Percentiles rank a stretch among this genome's conserved stretches.
phyloP scores from a whole-genome alignment of 2,888 invertebrate genomes.

The Nesidiocoris tenuis region DNA sequence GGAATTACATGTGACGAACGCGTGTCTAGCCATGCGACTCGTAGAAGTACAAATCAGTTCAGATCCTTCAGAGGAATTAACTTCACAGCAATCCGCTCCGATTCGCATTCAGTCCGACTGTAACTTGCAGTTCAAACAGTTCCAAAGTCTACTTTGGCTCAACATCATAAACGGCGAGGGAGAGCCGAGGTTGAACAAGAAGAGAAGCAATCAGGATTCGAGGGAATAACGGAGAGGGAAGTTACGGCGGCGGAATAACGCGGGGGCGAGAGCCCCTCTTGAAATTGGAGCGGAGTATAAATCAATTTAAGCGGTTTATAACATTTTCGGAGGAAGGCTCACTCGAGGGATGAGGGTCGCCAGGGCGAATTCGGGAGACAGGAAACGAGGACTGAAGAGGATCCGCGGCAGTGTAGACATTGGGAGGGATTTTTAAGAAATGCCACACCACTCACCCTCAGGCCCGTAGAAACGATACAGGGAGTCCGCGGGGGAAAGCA shows the following conservation, averaged over 20 bases:
- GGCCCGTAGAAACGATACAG: not conserved
- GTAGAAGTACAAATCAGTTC: no score
- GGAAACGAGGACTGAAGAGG: not conserved
- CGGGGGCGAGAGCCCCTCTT: not conserved
- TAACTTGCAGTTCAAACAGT: no score
- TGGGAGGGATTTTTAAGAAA: not conserved
- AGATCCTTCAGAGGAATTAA: no score
- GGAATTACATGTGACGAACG: no score
- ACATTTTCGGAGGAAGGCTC: not conserved
- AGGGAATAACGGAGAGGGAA: not conserved
- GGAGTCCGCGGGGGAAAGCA: not conserved
- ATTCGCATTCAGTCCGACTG: not conserved
- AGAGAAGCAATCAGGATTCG: not conserved
- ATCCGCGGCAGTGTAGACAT: not conserved
- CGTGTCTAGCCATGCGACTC: no score
- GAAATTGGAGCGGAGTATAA: not conserved
- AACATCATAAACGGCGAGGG: not conserved
- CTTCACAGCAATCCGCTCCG: not conserved
- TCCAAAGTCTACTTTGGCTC: not conserved
- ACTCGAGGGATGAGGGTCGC: not conserved
- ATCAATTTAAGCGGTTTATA: not conserved
- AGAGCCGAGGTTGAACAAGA: not conserved
- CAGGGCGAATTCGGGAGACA: not conserved
- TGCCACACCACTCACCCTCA: not conserved
- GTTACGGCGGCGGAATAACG: not conserved